phyloP scores from a whole-genome alignment of 2,888 invertebrate genomes.

The Acanthosepion lycidas region DNA sequence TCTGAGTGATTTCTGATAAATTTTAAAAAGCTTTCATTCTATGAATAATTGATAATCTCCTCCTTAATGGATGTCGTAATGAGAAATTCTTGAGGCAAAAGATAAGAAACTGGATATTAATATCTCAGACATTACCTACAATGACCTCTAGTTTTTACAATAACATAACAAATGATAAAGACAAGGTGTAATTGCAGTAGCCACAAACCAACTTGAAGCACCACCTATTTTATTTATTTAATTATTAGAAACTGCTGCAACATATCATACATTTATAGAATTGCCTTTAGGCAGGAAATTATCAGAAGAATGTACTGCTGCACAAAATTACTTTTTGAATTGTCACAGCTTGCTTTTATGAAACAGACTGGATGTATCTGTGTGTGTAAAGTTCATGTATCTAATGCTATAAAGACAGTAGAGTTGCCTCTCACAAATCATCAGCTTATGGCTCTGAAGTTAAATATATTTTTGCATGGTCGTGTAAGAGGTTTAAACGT shows the following conservation, averaged over 20 bases:
- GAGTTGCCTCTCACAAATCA: no score
- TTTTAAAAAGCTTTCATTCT: neutral
- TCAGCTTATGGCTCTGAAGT: no score
- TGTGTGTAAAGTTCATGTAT: no score
- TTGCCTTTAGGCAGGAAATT: constrained; percentile 16
- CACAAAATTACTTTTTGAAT: neutral
- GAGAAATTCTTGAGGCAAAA: neutral
- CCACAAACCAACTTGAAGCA: neutral
- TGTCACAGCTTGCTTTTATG: no score
- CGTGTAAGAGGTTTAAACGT: no score
- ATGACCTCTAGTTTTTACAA: neutral
- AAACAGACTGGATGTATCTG: no score
- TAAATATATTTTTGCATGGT: no score
- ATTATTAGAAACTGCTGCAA: neutral
- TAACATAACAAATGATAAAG: neutral
- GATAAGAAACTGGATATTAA: neutral
- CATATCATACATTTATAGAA: neutral
- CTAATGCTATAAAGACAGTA: no score
- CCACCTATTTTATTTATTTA: neutral
- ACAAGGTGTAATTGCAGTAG: neutral
- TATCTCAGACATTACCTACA: neutral
- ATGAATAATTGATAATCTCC: neutral
- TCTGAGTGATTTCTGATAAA: neutral
- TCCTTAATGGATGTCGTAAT: neutral
- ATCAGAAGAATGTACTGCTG: neutral